A percentile compares a stretch with the other conserved stretches of the same genome.
Evolutionary conservation across 64 coral and sea anemone species (phyloP).

Genomic region (Orbicella faveolata): DNA sequence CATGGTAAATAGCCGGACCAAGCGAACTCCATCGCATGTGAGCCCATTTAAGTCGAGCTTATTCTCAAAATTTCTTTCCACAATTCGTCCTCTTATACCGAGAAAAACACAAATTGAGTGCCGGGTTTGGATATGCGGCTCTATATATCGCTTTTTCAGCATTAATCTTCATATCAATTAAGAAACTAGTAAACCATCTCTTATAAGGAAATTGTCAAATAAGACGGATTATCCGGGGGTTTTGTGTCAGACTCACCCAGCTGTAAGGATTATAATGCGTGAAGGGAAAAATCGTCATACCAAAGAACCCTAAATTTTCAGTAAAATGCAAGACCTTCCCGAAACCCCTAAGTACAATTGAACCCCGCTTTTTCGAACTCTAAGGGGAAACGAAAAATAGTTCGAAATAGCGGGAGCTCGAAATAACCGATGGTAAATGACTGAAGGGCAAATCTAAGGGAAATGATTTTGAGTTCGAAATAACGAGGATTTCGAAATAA

Average conservation of each 20-base stretch:
- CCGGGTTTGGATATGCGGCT: not conserved
- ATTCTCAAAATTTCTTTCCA: not conserved
- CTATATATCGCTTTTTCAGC: slow-evolving; percentile 30
- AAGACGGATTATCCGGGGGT: not conserved
- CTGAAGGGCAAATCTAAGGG: too few species aligned
- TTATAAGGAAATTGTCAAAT: not conserved
- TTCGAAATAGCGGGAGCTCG: too few species aligned
- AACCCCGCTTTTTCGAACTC: too few species aligned
- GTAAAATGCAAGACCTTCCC: too few species aligned
- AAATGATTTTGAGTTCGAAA: too few species aligned
- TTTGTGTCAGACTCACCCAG: not conserved
- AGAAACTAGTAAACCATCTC: slow-evolving; percentile 7
- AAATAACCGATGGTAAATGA: too few species aligned
- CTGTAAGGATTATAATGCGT: not conserved
- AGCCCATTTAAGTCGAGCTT: not conserved
- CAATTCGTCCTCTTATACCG: not conserved
- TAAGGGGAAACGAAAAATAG: too few species aligned
- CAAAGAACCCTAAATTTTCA: too few species aligned
- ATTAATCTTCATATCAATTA: slow-evolving; percentile 30
- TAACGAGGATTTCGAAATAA: too few species aligned
- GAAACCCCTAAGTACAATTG: too few species aligned
- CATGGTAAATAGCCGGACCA: slow-evolving; percentile 20
- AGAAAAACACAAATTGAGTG: not conserved
- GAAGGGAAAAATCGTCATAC: not conserved
- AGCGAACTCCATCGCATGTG: slow-evolving; percentile 4